Base-by-base conservation (phyloP, 2,888 invertebrate species). In the Aquatica leii region DNA sequence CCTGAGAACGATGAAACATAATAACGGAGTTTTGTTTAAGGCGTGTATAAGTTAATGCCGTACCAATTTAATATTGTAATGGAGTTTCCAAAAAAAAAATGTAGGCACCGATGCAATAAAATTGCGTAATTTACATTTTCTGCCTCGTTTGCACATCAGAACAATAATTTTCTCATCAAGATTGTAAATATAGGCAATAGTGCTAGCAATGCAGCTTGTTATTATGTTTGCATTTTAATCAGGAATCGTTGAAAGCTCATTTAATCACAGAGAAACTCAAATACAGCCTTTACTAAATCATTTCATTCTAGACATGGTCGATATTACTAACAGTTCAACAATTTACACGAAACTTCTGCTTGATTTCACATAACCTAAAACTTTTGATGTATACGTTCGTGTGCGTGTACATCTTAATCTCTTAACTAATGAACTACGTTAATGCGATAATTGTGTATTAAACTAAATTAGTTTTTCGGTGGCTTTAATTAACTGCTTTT, bases 161-260 rank as follows among this genome's bases (percentile, higher is more conserved):
- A 46, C 46, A 46, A 20, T 46, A 46, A 46, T 37, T 34, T 55
- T 55, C 48, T 56, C 56, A 49, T 56, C 35, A 56, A 21, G 21
- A 48, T 37, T 48, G 56, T 37, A 48, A 56, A 56, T 54, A 18
- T 46, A 46, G 46, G 46, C 46, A 46, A 18, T n/a, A 18, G 18
- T 46, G 31, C 49, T 53, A 24, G 24, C 54, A 54, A 35, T 31
- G 59, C 48, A 55, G 41, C 50, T 61, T 55, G 55, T 55, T 61
- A 61, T 61, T 55, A 61, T 55, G 61, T 61, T 61, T 61, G 61
- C 55, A 61, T 55, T 61, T 61, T 61, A 61, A 61, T 61, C 61
- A 55, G 31, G 15, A 55, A 18, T 55, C 50, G 50, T 43, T 61
- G 55, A 43, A 59, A 55, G 55, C 51, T 41, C 49, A 61, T 50